Evolutionary conservation across 2,888 invertebrate species (phyloP), one percentile per base, ranked within the genome.

Genomic region (Brachycybe producta): DNA sequence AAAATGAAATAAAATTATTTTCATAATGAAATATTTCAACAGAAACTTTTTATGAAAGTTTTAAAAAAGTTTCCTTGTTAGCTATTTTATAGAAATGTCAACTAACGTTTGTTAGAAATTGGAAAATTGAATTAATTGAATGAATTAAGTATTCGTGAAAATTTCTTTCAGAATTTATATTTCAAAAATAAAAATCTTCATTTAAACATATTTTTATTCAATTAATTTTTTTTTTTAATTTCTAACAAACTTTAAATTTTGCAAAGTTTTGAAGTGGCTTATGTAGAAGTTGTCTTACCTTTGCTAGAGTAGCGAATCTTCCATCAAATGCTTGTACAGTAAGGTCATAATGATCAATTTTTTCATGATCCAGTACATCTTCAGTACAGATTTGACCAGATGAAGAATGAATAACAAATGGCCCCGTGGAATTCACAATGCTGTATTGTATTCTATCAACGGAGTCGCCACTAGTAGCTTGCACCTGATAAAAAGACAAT

Each of bases 391-490:
- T 34, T 44, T 51, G 48, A 2, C 56, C 56, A 5, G 54, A 49
- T 30, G 52, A 41, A 13, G 53, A 46, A 40, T 54, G 49, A 21
- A 54, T 54, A 15, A 44, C 41, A 28, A 54, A 54, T 11, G 49
- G 32, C 11, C 48, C 40, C 11, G 52, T 42, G 15, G 42, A 15
- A 52, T 54, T 55, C 2, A 54, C 45, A 13, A 58, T 28, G 32
- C 46, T 55, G 51, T 61, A 61, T 2, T 53, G 58, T 4, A 61
- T 41, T 1, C 51, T 51, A 41, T 61, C 61, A 2, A 61, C 58
- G 1, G 61, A 57, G 47, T 61, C 61, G 4, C 61, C 59, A n/a
- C 60, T 60, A 5, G 54, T 50, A 3, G 61, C 61, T 39, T 58
- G 55, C n/a, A 61, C 56, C 58, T 58, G 34, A 2, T 24, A 28